Evolutionary conservation across 2,888 invertebrate genomes (phyloP).

Genomic region (Hypolimnas misippus): DNA sequence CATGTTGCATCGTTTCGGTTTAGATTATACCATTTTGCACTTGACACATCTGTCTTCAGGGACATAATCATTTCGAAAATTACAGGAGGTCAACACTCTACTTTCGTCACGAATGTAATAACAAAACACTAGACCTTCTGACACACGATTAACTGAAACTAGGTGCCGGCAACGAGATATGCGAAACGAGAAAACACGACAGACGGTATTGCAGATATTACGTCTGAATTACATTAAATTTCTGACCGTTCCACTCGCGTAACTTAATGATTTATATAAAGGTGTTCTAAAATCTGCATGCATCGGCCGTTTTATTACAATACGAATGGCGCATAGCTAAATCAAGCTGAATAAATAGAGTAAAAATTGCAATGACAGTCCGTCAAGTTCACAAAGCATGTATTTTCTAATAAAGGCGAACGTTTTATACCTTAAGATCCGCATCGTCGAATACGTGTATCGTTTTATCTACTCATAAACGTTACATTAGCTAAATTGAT

Average conservation of each 20-base stretch:
- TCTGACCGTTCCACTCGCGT: conserved; percentile 59
- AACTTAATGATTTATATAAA: conserved; percentile 61
- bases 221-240: conserved; percentile 51
- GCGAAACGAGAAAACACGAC: conserved; percentile 56
- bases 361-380: conserved; percentile 79
- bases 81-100: conserved; percentile 47
- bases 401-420: conserved; percentile 51
- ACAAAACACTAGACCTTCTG: conserved; percentile 54
- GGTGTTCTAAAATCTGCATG: conserved; percentile 67
- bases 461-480: conserved; percentile 61
- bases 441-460: conserved; percentile 56
- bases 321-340: conserved; percentile 81
- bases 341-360: conserved; percentile 78
- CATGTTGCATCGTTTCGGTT: conserved; percentile 69
- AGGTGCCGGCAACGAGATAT: conserved; percentile 67
- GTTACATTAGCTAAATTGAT: conserved; percentile 71
- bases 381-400: conserved; percentile 65
- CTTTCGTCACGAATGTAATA: conserved; percentile 55
- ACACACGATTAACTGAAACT: conserved; percentile 61
- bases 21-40: conserved; percentile 49
- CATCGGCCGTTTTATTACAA: conserved; percentile 72
- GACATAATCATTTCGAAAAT: conserved; percentile 41
- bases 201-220: conserved; percentile 47
- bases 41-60: conserved; percentile 46
- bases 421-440: conserved; percentile 64